Conservation (phyloP, 2,888 invertebrate genomes). For the Hyalella azteca region DNA sequence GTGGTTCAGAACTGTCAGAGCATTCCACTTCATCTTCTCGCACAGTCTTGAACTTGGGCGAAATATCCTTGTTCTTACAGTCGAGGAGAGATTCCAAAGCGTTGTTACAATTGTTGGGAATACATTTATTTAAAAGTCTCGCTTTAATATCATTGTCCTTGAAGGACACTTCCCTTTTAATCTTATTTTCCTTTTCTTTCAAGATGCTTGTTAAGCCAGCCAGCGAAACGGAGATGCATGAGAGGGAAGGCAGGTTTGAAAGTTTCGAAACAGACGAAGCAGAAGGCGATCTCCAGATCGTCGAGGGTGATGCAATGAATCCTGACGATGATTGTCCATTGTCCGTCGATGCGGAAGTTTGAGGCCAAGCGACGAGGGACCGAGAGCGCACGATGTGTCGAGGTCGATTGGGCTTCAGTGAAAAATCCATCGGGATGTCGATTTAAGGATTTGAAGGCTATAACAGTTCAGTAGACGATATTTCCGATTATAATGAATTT, state of each 20-base stretch:
- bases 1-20: background rate
- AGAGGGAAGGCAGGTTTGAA: background rate
- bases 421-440: background rate
- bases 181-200: background rate
- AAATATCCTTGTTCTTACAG: background rate
- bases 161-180: background rate
- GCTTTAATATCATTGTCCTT: background rate
- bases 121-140: background rate
- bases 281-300: background rate
- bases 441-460: too few species aligned
- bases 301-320: background rate
- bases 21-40: background rate
- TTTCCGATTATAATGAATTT: too few species aligned
- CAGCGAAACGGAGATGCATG: background rate
- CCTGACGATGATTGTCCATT: background rate
- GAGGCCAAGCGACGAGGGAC: background rate
- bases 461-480: too few species aligned
- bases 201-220: background rate
- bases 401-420: background rate
- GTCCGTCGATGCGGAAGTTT: background rate
- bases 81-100: background rate
- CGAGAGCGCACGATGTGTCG: background rate
- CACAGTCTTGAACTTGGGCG: background rate
- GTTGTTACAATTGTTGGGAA: background rate
- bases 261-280: background rate